Percentiles rank a stretch among this genome's conserved stretches.
Evolutionary conservation across 2,113 vertebrate genomes (phyloP).

Genomic region (Elephas maximus): DNA sequence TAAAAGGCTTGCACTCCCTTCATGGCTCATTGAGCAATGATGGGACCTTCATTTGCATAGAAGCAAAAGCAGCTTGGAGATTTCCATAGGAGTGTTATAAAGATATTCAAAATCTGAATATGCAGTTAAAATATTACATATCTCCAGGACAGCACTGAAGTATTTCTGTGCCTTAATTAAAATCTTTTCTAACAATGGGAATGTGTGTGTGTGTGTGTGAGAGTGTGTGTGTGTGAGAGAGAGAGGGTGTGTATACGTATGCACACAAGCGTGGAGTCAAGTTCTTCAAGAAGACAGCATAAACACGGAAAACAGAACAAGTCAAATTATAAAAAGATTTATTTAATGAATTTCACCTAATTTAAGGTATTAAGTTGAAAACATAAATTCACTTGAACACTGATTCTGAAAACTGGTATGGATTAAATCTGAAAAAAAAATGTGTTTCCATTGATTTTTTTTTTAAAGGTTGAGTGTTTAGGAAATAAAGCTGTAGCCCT

Average conservation of each 20-base stretch:
- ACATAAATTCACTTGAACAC: not conserved
- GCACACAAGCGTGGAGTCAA: not conserved
- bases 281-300: not conserved
- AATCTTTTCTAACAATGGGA: not conserved
- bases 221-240: not conserved
- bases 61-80: slow-evolving; percentile 71
- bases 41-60: slow-evolving; percentile 68
- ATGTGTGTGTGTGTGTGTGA: not conserved
- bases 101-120: slow-evolving; percentile 78
- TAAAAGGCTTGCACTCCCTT: slow-evolving; percentile 73
- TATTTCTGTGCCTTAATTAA: slow-evolving; percentile 64
- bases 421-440: slow-evolving; percentile 20
- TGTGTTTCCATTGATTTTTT: not conserved
- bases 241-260: not conserved
- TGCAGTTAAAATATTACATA: slow-evolving; percentile 67
- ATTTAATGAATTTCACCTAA: not conserved
- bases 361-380: slow-evolving; percentile 6
- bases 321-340: not conserved
- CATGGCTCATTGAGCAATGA: slow-evolving; percentile 42
- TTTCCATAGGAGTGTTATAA: slow-evolving; percentile 73
- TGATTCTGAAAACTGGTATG: not conserved
- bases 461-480: not conserved
- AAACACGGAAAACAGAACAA: not conserved
- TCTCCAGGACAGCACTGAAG: slow-evolving; percentile 71
- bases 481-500: not conserved